phyloP scores from a whole-genome alignment of 2,888 invertebrate species.

The Drosophila acutilabella region DNA sequence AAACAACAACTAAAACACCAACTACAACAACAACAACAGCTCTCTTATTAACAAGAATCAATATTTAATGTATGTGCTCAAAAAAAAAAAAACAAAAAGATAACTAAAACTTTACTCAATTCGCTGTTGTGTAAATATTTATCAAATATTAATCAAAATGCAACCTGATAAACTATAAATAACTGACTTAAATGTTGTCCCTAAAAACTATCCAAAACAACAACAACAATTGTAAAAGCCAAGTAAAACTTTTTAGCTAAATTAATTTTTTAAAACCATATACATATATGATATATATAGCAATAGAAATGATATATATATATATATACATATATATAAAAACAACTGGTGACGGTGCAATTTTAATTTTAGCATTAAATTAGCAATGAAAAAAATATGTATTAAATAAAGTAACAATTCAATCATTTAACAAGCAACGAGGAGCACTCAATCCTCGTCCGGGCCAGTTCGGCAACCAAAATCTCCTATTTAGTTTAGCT shows the following conservation, averaged over 20 bases:
- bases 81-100: slow-evolving; percentile 18
- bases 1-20: slow-evolving; percentile 29
- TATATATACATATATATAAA: slow-evolving; percentile 53
- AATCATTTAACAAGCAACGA: slow-evolving; percentile 41
- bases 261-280: slow-evolving; percentile 71
- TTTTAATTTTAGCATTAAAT: slow-evolving; percentile 75
- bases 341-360: slow-evolving; percentile 81
- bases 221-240: slow-evolving; percentile 57
- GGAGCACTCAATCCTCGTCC: neutral
- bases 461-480: slow-evolving; percentile 45
- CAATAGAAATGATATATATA: slow-evolving; percentile 44
- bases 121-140: slow-evolving; percentile 71
- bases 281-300: slow-evolving; percentile 50
- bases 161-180: slow-evolving; percentile 58
- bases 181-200: slow-evolving; percentile 41
- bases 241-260: slow-evolving; percentile 80
- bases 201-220: slow-evolving; percentile 23
- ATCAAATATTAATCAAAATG: slow-evolving; percentile 57
- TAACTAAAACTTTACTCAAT: slow-evolving; percentile 35
- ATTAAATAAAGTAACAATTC: slow-evolving; percentile 28
- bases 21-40: slow-evolving; percentile 40
- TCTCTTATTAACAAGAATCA: slow-evolving; percentile 35
- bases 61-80: slow-evolving; percentile 57
- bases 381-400: slow-evolving; percentile 42
- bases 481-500: slow-evolving; percentile 64